Base-by-base conservation (phyloP, 2,113 vertebrate genomes). In the Microtus montanus region DNA sequence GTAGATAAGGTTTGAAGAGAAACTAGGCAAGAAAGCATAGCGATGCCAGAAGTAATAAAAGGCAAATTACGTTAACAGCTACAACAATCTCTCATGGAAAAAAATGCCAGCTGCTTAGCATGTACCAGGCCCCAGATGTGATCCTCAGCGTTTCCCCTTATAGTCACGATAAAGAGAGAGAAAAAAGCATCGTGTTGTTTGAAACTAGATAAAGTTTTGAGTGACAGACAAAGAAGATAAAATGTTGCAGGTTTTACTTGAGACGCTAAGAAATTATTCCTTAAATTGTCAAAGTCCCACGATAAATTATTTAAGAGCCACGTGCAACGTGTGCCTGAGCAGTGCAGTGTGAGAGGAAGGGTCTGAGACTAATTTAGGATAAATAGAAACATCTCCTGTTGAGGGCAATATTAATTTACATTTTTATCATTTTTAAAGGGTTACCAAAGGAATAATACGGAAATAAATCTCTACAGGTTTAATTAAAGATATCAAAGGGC, bases 401-500 rank as follows among this genome's bases (percentile, higher is more conserved):
- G 93, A 97, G 94, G 91, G 95, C 61, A 86, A 97, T 96, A 92
- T 92, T 97, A 47, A 98, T 98, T 98, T 97, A 97, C 97, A 95
- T 97, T 98, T 93, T 98, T 97, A 98, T 98, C 97, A 97, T 98
- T 98, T 98, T 97, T 97, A 97, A 98, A 97, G 97, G 98, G 96
- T 97, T 97, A 97, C 97, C 96, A 92, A 96, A 98, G 97, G 97
- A 97, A 97, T 85, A 54, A 95, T 95, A 85, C 66, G 68, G 98
- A 96, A 97, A 98, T 98, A 98, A 98, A 98, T 98, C 98, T 98
- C 97, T 96, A 92, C 95, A 94, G 97, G 96, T 97, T 98, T 98
- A 98, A 98, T 98, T 98, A 98, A 98, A 98, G 93, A 97, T 96
- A 98, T 98, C 97, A 98, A 97, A 98, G 98, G 97, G 94, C 97